phyloP scores from a whole-genome alignment of 2,113 vertebrate species.

The Platichthys stellatus region DNA sequence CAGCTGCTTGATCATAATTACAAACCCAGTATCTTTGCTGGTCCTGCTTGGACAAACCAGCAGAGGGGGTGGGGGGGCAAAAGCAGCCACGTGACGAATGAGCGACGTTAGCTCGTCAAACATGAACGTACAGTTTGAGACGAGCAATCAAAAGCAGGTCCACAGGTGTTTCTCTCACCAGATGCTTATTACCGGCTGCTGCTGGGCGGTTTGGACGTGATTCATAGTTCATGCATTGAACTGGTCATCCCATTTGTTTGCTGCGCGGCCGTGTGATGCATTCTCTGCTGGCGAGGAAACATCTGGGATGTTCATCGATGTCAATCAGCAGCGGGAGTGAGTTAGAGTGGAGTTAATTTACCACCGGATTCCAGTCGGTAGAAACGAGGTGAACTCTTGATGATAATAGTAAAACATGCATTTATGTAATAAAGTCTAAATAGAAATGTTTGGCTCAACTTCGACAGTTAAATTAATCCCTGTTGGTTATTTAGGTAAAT shows the following conservation, averaged over 20 bases:
- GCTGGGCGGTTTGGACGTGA: conserved; percentile 35
- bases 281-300: conserved; percentile 48
- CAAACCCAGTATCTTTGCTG: conserved; percentile 30
- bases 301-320: conserved; percentile 49
- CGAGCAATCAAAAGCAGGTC: conserved; percentile 35
- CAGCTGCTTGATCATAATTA: conserved; percentile 51
- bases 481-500: no score
- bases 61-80: not conserved
- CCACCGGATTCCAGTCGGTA: no score
- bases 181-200: conserved; percentile 43
- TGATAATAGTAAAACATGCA: no score
- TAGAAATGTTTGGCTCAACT: no score
- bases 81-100: not conserved
- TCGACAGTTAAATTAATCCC: no score
- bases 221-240: conserved; percentile 53
- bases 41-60: conserved; percentile 22
- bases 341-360: not conserved
- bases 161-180: conserved; percentile 46
- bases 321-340: conserved; percentile 28
- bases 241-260: conserved; percentile 45
- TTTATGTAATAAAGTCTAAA: no score
- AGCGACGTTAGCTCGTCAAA: conserved; percentile 7
- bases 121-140: conserved; percentile 14
- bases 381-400: no score
- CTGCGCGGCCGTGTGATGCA: conserved; percentile 21